A percentile compares a stretch with the other conserved stretches of the same genome.
Conservation (phyloP, 1,140 invertebrate species). For the Anastrepha obliqua region DNA sequence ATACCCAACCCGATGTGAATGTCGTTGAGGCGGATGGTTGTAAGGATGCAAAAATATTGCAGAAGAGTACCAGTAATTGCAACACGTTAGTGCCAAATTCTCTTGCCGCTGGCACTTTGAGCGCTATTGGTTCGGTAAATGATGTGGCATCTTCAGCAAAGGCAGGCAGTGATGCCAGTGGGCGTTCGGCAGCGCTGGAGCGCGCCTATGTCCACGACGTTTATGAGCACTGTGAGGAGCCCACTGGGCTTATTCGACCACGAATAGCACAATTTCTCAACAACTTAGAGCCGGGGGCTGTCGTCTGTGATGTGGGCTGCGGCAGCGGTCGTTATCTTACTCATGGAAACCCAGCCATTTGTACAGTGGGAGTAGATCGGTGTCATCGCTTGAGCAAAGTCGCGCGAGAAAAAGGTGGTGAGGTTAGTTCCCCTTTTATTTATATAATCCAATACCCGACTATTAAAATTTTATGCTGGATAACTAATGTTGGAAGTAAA, state of each 20-base stretch:
- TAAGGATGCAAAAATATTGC: not conserved
- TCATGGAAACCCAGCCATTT: constrained; percentile 86
- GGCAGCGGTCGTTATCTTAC: constrained; percentile 94
- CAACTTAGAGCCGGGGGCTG: constrained; percentile 90
- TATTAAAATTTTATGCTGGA: too few species aligned
- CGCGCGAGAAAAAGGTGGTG: constrained; percentile 85
- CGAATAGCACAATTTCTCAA: constrained; percentile 90
- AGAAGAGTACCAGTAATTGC: constrained; percentile 5
- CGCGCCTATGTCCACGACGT: constrained; percentile 96
- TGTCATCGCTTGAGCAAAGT: constrained; percentile 87
- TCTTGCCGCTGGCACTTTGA: not conserved
- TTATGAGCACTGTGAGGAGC: constrained; percentile 88
- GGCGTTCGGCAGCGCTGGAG: constrained; percentile 86
- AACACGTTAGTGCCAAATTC: not conserved
- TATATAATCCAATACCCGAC: too few species aligned
- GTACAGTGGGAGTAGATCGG: constrained; percentile 90
- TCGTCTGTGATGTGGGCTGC: constrained; percentile 95
- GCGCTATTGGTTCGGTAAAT: not conserved
- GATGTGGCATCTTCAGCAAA: constrained; percentile 34
- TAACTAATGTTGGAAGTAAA: too few species aligned
- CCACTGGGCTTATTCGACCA: constrained; percentile 86
- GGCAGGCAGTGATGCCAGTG: constrained; percentile 67
- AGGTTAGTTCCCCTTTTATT: constrained; percentile 78
- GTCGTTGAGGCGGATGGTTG: not conserved
- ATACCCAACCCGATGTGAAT: not conserved